Conservation (phyloP, 2,888 invertebrate genomes). For the Noctua fimbriata region DNA sequence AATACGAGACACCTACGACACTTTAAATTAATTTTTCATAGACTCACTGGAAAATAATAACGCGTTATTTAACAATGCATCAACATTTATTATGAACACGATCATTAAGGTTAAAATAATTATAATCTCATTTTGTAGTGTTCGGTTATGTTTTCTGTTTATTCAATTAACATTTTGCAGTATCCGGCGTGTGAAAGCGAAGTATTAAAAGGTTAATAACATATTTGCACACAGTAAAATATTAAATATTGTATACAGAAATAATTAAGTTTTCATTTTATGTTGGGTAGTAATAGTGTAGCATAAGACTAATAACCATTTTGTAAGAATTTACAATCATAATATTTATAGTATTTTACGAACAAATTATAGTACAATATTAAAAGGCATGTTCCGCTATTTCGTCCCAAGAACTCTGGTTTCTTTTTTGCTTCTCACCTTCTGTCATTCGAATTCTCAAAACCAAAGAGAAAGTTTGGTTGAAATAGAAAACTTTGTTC, state of each 20-base stretch:
- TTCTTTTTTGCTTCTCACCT: background rate
- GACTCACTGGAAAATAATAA: background rate
- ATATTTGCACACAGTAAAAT: too few species aligned
- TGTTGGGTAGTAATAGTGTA: too few species aligned
- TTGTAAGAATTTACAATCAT: too few species aligned
- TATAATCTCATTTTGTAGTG: constrained; percentile 25
- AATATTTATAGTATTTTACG: too few species aligned
- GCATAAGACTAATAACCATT: too few species aligned
- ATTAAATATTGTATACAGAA: too few species aligned
- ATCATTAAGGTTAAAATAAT: constrained; percentile 33
- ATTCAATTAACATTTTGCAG: constrained; percentile 8
- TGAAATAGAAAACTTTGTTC: background rate
- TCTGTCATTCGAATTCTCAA: background rate
- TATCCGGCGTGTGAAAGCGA: constrained; percentile 12
- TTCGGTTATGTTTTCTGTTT: background rate
- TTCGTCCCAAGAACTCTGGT: background rate
- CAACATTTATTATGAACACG: background rate
- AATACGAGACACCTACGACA: background rate
- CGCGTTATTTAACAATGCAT: background rate
- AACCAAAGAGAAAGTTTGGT: background rate
- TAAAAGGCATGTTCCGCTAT: background rate
- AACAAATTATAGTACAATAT: too few species aligned
- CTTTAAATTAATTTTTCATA: background rate
- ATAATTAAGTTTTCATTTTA: too few species aligned
- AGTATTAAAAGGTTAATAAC: background rate